phyloP scores from a whole-genome alignment of 2,113 vertebrate species.

The Rhabdornis inornatus region DNA sequence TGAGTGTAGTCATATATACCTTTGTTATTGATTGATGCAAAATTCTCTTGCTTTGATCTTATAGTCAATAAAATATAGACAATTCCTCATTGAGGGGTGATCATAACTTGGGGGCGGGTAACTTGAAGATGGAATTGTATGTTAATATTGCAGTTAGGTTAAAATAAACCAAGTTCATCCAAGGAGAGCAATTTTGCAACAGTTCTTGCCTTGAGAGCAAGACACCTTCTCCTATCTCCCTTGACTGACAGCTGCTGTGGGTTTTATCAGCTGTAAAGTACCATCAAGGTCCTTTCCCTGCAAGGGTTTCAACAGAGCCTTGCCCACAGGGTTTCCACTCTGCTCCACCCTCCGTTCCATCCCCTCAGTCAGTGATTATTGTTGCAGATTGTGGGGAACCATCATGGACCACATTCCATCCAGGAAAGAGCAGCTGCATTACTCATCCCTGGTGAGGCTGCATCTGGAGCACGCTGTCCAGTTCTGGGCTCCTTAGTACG shows the following conservation, averaged over 20 bases:
- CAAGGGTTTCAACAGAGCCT: background rate
- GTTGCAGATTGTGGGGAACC: background rate
- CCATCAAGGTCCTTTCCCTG: background rate
- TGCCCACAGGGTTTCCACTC: background rate
- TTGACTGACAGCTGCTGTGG: background rate
- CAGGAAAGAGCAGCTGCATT: background rate
- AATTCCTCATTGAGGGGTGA: background rate
- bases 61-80: background rate
- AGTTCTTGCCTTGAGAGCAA: accelerated
- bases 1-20: accelerated
- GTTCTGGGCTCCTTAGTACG: background rate
- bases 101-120: accelerated
- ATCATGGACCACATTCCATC: background rate
- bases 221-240: background rate
- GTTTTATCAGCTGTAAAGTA: background rate
- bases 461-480: background rate
- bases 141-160: background rate
- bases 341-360: background rate
- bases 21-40: background rate
- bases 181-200: accelerated
- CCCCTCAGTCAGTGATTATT: background rate
- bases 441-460: background rate
- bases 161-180: background rate
- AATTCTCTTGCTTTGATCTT: background rate
- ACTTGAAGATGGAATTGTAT: background rate